A percentile compares a stretch with the other conserved stretches of the same genome.
Evolutionary conservation across 2,888 invertebrate species (phyloP).

Genomic region (Melanostoma mellinum): DNA sequence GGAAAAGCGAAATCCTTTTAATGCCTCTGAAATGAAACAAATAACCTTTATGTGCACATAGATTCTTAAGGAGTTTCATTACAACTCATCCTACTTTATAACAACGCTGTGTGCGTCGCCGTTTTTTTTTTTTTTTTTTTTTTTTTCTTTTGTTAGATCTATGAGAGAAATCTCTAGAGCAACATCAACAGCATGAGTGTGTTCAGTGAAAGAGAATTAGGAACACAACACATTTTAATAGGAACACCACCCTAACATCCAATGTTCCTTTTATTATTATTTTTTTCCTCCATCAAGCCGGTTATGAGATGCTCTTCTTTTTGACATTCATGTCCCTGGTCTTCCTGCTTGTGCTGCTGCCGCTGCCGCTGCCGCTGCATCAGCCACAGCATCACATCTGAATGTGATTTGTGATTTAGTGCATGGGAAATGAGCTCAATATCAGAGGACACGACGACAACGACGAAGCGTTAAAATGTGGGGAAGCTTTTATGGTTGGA

Average conservation of each 20-base stretch:
- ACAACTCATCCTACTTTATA: neutral
- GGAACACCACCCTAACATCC: slow-evolving; percentile 39
- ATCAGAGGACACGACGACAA: slow-evolving; percentile 43
- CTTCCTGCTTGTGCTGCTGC: slow-evolving; percentile 6
- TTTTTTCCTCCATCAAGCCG: slow-evolving; percentile 29
- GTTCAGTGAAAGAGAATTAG: slow-evolving; percentile 34
- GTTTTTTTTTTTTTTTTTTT: slow-evolving; percentile 14
- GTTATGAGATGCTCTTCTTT: slow-evolving; percentile 46
- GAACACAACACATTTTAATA: slow-evolving; percentile 58
- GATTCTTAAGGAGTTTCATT: neutral
- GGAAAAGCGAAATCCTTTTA: no score
- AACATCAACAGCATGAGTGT: slow-evolving; percentile 33
- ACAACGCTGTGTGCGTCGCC: slow-evolving; percentile 11
- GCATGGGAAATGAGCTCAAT: slow-evolving; percentile 69
- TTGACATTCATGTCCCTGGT: slow-evolving; percentile 55
- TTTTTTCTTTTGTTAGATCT: slow-evolving; percentile 18
- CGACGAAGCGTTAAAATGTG: slow-evolving; percentile 35
- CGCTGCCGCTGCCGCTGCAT: slow-evolving; percentile 14
- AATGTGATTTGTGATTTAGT: slow-evolving; percentile 69
- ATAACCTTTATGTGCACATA: no score
- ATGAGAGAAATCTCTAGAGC: slow-evolving; percentile 51
- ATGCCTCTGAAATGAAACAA: no score
- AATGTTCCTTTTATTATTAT: slow-evolving; percentile 14
- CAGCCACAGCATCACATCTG: slow-evolving; percentile 39
- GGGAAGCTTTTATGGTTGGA: slow-evolving; percentile 20